A percentile compares a stretch with the other conserved stretches of the same genome.
Conservation (phyloP, 1,140 invertebrate genomes). For the Apis dorsata region DNA sequence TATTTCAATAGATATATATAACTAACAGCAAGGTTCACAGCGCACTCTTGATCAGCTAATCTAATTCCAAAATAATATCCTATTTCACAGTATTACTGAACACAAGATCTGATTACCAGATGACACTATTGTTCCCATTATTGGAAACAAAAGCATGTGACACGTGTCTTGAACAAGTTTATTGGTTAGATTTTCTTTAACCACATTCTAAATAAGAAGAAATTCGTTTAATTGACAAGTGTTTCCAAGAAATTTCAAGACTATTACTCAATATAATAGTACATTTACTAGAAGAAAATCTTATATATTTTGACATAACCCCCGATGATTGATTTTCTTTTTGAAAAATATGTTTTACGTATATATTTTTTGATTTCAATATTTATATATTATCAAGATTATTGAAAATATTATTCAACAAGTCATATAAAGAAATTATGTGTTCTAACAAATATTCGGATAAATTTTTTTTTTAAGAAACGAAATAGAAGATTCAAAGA, state of each 20-base stretch:
- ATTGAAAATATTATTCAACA: not conserved
- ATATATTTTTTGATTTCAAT: too few species aligned
- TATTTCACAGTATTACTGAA: not conserved
- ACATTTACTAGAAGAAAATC: too few species aligned
- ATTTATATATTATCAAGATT: too few species aligned
- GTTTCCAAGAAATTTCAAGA: not conserved
- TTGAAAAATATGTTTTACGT: too few species aligned
- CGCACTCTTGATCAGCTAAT: not conserved
- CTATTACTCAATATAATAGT: too few species aligned
- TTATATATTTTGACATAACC: too few species aligned
- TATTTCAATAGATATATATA: not conserved
- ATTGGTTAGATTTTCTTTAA: not conserved
- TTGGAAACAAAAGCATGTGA: conserved; percentile 36
- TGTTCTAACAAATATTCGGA: not conserved
- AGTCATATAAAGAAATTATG: not conserved
- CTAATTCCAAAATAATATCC: not conserved
- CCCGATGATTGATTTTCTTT: too few species aligned
- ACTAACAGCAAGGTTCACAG: not conserved
- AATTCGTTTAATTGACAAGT: not conserved
- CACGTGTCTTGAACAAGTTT: not conserved
- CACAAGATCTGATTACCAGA: not conserved
- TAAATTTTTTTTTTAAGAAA: not conserved
- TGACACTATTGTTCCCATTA: conserved; percentile 30
- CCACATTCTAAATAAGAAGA: not conserved
- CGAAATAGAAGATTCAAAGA: not conserved